Base-by-base conservation (phyloP, 2,113 vertebrate species). In the Brienomyrus brachyistius region DNA sequence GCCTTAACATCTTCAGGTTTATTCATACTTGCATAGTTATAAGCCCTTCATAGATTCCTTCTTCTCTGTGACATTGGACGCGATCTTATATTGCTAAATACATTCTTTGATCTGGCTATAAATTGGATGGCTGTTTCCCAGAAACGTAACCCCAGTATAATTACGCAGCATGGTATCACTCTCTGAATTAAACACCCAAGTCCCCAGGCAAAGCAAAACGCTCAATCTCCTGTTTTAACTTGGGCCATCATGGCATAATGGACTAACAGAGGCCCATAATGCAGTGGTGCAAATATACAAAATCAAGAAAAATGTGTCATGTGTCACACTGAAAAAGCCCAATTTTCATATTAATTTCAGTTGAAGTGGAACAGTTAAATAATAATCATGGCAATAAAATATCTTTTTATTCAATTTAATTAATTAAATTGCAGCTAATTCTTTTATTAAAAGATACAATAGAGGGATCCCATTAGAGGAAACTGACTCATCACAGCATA, bases 371-470 rank as follows among this genome's bases (percentile, higher is more conserved):
- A 40, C 31, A 31, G 50, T 31, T 31, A 51, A 31, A 51, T 50
- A 87, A 87, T 31, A 56, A 87, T 35, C 13, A 27, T 1, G 15
- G 47, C 31, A 56, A 17, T 31, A 87, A 56, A 40, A 87, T 54
- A 54, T n/a, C 35, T 11, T 56, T 87, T n/a, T 40, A 43, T 62
- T 45, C 13, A 66, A 62, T 88, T 56, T 35, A 56, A 87, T 87
- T 1, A 82, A 80, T 54, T 45, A n/a, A 56, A 83, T 8, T 50
- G 19, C 51, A 35, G 19, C 31, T 43, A 45, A 89, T 84, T 52
- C 23, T 62, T 84, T 89, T 50, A 84, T 56, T 56, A 85, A 82
- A 89, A 82, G 31, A 62, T 62, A 62, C 56, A 88, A 88, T n/a
- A 59, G 35, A 21, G 10, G 35, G 23, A 59, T 59, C 54, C 31